Conservation (phyloP, 2,113 vertebrate genomes). For the Hippocampus comes region DNA sequence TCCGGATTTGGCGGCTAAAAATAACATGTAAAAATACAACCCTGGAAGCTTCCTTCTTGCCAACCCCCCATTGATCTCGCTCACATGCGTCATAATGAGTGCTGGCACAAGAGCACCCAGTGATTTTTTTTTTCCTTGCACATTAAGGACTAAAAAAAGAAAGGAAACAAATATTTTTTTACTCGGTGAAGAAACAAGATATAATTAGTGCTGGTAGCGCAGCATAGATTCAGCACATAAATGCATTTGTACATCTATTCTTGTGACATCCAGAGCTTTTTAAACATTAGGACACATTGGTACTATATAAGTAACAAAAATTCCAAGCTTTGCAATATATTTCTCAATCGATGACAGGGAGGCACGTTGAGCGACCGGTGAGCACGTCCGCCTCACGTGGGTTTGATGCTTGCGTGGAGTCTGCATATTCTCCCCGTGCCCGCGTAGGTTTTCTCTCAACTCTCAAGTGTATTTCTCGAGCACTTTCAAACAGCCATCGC, state of each 20-base stretch:
- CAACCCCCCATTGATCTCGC: slow-evolving; percentile 28
- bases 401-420: too few species aligned
- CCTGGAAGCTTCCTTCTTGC: slow-evolving; percentile 32
- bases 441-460: too few species aligned
- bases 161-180: neutral
- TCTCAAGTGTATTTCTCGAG: too few species aligned
- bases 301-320: neutral
- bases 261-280: neutral
- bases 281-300: too few species aligned
- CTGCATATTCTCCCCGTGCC: too few species aligned
- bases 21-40: slow-evolving; percentile 42
- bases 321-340: neutral
- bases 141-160: slow-evolving; percentile 10
- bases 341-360: too few species aligned
- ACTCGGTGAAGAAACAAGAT: neutral
- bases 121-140: slow-evolving; percentile 4
- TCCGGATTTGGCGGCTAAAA: slow-evolving; percentile 27
- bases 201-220: neutral
- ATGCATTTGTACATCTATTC: neutral
- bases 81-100: slow-evolving; percentile 51
- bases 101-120: slow-evolving; percentile 17
- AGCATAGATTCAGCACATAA: neutral
- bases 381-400: too few species aligned
- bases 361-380: too few species aligned
- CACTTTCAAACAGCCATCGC: too few species aligned